Base-by-base conservation (phyloP, 2,113 vertebrate species). In the Panthera tigris region DNA sequence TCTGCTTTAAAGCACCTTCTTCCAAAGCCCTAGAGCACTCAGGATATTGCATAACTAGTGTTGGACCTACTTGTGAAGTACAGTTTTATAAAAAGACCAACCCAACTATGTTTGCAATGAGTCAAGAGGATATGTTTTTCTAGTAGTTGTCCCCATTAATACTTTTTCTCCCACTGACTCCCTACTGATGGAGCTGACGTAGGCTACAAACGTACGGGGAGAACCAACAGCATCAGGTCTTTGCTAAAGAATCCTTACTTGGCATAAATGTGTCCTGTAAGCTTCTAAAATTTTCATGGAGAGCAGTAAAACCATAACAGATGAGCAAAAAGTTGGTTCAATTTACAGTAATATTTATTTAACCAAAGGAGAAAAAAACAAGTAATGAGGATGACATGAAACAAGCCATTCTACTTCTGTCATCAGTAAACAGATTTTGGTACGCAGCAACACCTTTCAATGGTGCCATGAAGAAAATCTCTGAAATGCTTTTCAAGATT, bases 301-400 rank as follows among this genome's bases (percentile, higher is more conserved):
- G 18, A 74, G 71, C 88, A 92, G 45, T 80, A 57, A 98, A 96
- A 95, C 39, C 57, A 87, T 33, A 96, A 93, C 41, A 96, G 96
- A 68, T 41, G 61, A 91, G 29, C 5, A 65, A 88, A 95, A n/a
- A 7, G 29, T 19, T 80, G 41, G 69, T 95, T 97, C 87, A 84
- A 61, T 23, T 88, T 94, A 92, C 5, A 71, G 69, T 50, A 69
- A 55, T 69, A 57, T 79, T 81, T 69, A 74, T n/a, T 96, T 71
- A 45, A 92, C 55, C 57, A 89, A 92, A 85, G 16, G 91, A 57
- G 92, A 31, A 57, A 31, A 91, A 45, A 80, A 33, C 23, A 91
- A 50, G 36, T 76, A 94, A 96, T 52, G 55, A 96, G 68, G 89
- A 89, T 55, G 61, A 89, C 93, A 94, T 79, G 19, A 65, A 93